These are phyloP conservation scores for Vulpes ferrilata DNA, from an alignment of 2,113 vertebrate genomes.

Conservation along the genomic window DNA sequence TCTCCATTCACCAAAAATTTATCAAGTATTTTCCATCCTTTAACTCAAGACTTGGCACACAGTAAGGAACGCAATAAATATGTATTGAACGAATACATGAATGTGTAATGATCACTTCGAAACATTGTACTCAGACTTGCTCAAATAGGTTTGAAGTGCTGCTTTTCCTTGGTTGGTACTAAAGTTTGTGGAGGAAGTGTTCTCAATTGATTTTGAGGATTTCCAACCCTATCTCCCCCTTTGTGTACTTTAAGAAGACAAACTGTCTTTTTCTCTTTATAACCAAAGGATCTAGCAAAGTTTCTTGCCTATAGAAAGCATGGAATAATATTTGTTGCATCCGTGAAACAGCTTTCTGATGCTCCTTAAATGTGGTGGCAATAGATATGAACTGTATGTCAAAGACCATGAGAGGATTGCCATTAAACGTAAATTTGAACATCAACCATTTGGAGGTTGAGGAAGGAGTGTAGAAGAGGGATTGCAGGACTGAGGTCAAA, in stretches of 20 bases:
- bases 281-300: not conserved
- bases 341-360: not conserved
- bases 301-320: not conserved
- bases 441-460: not conserved
- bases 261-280: not conserved
- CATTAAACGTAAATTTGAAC: not conserved
- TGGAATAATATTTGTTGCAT: not conserved
- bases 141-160: not conserved
- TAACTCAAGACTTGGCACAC: not conserved
- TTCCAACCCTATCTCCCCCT: not conserved
- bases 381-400: not conserved
- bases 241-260: not conserved
- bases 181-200: not conserved
- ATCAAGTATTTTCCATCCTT: not conserved
- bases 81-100: not conserved
- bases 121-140: not conserved
- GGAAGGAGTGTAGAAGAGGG: not conserved
- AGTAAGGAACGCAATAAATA: constrained; percentile 1
- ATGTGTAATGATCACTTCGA: not conserved
- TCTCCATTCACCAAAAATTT: not conserved
- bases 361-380: not conserved
- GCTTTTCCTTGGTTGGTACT: not conserved
- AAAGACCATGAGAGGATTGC: not conserved
- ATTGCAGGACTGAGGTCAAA: not conserved
- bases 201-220: not conserved